Evolutionary conservation across 2,888 invertebrate species (phyloP).

Genomic region (Tachina grossa): DNA sequence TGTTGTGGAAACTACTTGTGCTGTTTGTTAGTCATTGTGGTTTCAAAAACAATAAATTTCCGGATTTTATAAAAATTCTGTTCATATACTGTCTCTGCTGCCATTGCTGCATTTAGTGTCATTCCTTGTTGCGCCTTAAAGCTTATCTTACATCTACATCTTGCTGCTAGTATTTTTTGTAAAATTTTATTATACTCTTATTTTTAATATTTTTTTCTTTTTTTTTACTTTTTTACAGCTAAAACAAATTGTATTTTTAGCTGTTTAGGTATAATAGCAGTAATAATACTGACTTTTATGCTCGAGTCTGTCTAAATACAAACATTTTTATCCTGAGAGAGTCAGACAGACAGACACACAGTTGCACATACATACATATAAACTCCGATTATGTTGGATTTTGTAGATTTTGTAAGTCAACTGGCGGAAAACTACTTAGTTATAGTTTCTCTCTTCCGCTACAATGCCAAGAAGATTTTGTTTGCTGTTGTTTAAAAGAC

Average conservation of each 20-base stretch:
- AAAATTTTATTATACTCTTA: constrained; percentile 10
- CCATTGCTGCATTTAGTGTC: constrained; percentile 57
- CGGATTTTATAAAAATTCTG: constrained; percentile 67
- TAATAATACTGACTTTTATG: constrained; percentile 54
- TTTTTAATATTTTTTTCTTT: not conserved
- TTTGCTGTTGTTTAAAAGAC: constrained; percentile 39
- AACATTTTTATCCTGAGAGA: constrained; percentile 33
- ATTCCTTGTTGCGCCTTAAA: constrained; percentile 64
- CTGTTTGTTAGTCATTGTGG: constrained; percentile 68
- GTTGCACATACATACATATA: not conserved
- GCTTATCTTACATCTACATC: constrained; percentile 38
- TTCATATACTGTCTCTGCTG: constrained; percentile 35
- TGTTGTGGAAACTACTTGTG: constrained; percentile 7
- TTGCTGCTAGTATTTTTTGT: constrained; percentile 12
- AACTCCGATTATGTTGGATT: constrained; percentile 34
- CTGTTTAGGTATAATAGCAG: constrained; percentile 42
- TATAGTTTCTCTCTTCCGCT: constrained; percentile 64
- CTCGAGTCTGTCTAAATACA: constrained; percentile 38
- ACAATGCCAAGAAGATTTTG: constrained; percentile 63
- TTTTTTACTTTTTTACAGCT: constrained; percentile 3
- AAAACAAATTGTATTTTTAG: constrained; percentile 55
- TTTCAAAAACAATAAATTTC: constrained; percentile 69
- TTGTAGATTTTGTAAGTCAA: constrained; percentile 59
- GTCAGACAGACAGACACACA: not conserved
- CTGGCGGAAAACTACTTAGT: constrained; percentile 69